Percentiles rank a stretch among this genome's conserved stretches.
Evolutionary conservation across 2,888 invertebrate genomes (phyloP).

Genomic region (Tetragonula carbonaria): DNA sequence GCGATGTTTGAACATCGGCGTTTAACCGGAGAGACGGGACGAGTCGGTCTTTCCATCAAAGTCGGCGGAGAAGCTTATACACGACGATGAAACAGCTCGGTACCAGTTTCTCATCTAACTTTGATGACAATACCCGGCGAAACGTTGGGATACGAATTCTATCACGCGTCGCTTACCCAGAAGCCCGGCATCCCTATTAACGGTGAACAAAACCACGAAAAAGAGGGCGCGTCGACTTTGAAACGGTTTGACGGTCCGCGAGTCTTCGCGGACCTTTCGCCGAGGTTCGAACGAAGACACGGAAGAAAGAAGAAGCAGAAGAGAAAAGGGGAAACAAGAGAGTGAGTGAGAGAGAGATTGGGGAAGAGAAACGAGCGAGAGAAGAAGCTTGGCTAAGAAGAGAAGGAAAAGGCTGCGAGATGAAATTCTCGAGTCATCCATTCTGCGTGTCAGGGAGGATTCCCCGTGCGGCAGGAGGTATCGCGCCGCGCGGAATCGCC

Average conservation of each 20-base stretch:
- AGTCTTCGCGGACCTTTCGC: background rate
- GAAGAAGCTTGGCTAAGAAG: conserved; percentile 19
- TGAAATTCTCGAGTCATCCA: conserved; percentile 80
- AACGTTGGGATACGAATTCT: conserved; percentile 24
- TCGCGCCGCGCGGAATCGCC: conserved; percentile 56
- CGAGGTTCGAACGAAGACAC: background rate
- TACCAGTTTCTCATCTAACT: conserved; percentile 32
- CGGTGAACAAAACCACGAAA: conserved; percentile 19
- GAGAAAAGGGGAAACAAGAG: conserved; percentile 16
- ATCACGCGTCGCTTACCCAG: conserved; percentile 17
- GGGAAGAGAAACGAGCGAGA: conserved; percentile 12
- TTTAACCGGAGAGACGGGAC: background rate
- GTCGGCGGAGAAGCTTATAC: conserved; percentile 11
- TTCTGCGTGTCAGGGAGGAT: conserved; percentile 76
- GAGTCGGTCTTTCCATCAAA: background rate
- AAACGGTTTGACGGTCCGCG: conserved; percentile 31
- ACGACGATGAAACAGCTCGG: background rate
- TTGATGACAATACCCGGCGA: conserved; percentile 22
- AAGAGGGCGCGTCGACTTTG: conserved; percentile 36
- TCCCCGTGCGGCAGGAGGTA: conserved; percentile 73
- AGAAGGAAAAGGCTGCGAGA: conserved; percentile 67
- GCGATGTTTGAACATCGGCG: background rate
- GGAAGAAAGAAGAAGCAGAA: conserved; percentile 4
- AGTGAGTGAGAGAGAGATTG: conserved; percentile 18
- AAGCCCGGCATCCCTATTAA: conserved; percentile 17